Evolutionary conservation across 2,888 invertebrate species (phyloP).

Genomic region (Dermolepida albohirtum): DNA sequence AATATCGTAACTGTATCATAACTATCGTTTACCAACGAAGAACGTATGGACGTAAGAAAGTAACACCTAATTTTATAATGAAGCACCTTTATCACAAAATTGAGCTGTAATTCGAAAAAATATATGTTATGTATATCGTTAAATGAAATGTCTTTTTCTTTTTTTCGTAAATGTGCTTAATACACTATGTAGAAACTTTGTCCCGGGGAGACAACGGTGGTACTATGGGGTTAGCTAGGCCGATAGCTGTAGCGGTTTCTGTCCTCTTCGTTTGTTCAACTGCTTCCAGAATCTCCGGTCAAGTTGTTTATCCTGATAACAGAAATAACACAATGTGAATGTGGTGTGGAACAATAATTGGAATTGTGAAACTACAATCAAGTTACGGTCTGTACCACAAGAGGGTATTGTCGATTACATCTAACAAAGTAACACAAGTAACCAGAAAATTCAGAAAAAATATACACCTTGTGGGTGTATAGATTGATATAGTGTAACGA

Average conservation of each 20-base stretch:
- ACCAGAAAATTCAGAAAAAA: too few species aligned
- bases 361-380: too few species aligned
- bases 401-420: too few species aligned
- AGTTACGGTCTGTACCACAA: too few species aligned
- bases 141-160: conserved; percentile 26
- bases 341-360: too few species aligned
- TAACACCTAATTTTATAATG: conserved; percentile 48
- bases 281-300: conserved; percentile 86
- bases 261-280: conserved; percentile 74
- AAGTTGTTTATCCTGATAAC: conserved; percentile 78
- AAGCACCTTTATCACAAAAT: conserved; percentile 57
- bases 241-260: conserved; percentile 48
- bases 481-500: too few species aligned
- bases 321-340: too few species aligned
- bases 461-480: too few species aligned
- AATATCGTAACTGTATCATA: too few species aligned
- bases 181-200: conserved; percentile 15
- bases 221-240: conserved; percentile 41
- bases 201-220: conserved; percentile 5
- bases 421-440: too few species aligned
- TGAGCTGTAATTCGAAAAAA: conserved; percentile 49
- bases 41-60: conserved; percentile 19
- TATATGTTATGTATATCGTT: conserved; percentile 17
- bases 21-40: background rate
- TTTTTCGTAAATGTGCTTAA: conserved; percentile 3